Conservation (phyloP, 23 tunicate species). For the Corella eumyota region DNA sequence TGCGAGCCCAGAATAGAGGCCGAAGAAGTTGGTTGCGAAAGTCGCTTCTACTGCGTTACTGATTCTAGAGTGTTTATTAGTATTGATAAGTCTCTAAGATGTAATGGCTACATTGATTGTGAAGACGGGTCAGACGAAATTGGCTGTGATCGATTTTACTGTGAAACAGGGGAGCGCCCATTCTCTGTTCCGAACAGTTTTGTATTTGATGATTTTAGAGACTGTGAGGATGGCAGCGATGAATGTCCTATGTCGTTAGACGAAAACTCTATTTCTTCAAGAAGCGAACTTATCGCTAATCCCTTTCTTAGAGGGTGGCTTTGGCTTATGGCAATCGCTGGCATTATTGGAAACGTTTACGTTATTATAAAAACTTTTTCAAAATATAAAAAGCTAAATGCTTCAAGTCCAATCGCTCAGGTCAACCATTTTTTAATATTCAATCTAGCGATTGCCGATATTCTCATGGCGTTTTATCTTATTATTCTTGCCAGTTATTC, state of each 20-base stretch:
- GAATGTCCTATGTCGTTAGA: conserved; percentile 28
- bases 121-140: conserved; percentile 44
- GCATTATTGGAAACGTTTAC: conserved; percentile 30
- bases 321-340: conserved; percentile 47
- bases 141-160: conserved; percentile 8
- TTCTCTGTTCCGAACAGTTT: conserved; percentile 23
- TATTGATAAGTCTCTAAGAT: conserved; percentile 28
- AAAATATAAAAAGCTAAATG: not conserved
- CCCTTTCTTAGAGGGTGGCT: conserved; percentile 6
- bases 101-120: conserved; percentile 39
- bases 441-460: conserved; percentile 52
- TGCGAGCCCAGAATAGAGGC: conserved; percentile 24
- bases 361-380: conserved; percentile 20
- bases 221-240: conserved; percentile 43
- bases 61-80: conserved; percentile 13
- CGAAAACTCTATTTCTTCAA: conserved; percentile 28
- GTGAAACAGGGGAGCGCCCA: conserved; percentile 2
- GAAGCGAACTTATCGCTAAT: conserved; percentile 30
- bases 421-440: conserved; percentile 35
- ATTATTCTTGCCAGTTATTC: conserved; percentile 24
- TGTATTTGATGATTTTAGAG: conserved; percentile 32
- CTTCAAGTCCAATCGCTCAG: not conserved
- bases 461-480: conserved; percentile 60
- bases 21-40: conserved; percentile 27
- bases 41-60: conserved; percentile 20